phyloP scores from a whole-genome alignment of 1,140 invertebrate genomes.

The Gonioctena quinquepunctata region DNA sequence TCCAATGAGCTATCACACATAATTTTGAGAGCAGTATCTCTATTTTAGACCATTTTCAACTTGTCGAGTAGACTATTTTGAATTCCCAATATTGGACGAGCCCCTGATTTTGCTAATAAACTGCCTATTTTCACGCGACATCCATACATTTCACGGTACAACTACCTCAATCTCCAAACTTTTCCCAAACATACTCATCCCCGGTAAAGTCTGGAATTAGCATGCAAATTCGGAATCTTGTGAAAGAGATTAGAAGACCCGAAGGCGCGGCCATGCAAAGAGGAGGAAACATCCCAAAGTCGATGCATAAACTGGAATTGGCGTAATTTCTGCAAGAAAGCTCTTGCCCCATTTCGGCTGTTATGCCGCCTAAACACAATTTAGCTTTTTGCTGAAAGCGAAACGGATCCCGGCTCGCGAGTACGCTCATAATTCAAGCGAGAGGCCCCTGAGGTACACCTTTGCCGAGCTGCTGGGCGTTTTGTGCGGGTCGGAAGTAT shows the following conservation, averaged over 20 bases:
- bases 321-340: constrained; percentile 6
- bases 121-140: not conserved
- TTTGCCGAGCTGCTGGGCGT: not conserved
- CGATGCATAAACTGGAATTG: constrained; percentile 7
- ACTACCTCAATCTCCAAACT: not conserved
- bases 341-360: not conserved
- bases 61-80: too few species aligned
- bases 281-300: not conserved
- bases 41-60: too few species aligned
- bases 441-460: constrained; percentile 4
- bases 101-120: not conserved
- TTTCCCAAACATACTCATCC: not conserved
- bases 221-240: constrained; percentile 14
- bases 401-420: not conserved
- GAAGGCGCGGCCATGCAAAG: not conserved
- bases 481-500: not conserved
- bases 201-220: not conserved
- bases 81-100: too few species aligned
- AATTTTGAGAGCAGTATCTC: too few species aligned
- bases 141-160: not conserved
- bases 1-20: too few species aligned
- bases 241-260: constrained; percentile 2
- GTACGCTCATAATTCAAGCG: constrained; percentile 3
- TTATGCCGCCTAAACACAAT: constrained; percentile 8
- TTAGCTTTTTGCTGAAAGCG: constrained; percentile 7